Base-by-base conservation (phyloP, 23 tunicate genomes). In the Aplidium turbinatum region DNA sequence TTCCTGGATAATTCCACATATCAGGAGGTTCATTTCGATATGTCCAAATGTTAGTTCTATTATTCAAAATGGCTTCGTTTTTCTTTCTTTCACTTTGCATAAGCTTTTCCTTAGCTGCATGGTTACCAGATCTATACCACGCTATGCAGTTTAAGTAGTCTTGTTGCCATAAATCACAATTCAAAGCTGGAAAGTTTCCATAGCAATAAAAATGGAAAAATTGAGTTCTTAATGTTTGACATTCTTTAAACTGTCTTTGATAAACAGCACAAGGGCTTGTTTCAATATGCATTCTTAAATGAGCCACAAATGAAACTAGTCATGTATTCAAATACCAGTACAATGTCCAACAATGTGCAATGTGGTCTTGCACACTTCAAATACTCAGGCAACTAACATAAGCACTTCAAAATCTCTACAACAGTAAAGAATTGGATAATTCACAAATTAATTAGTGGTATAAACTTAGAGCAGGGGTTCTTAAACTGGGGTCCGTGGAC, bases 1-100 rank as follows among this genome's bases (percentile, higher is more conserved):
- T 60, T 1, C 85, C 85, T 0, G 85, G 85, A 34, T 35, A 70
- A 54, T 80, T 48, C 85, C 85, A 80, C 85, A 80, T 69, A 0
- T 30, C 50, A 30, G 85, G 85, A 2, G 85, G 85, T 25, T 70
- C 22, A 22, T 47, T 58, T 35, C 85, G 68, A 35, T 80, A 80
- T 25, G 77, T 56, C 85, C 85, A 80, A 16, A 80, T 51, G 16
- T 54, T 31, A 16, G 85, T 69, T 53, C 78, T 68, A 3, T 70
- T 80, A 31, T 35, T 27, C 13, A 38, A 36, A 16, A 80, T 21
- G 20, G 38, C 33, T 27, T 70, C 69, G 16, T 61, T 51, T 25
- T 35, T 69, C 4, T 36, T 58, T 80, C 39, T 70, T 34, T 70
- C 73, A 16, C 51, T 66, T 66, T 66, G 31, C 21, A 5, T 3